A percentile compares a stretch with the other conserved stretches of the same genome.
phyloP scores from a whole-genome alignment of 2,797 vertebrate genomes.

The Takifugu ocellatus region DNA sequence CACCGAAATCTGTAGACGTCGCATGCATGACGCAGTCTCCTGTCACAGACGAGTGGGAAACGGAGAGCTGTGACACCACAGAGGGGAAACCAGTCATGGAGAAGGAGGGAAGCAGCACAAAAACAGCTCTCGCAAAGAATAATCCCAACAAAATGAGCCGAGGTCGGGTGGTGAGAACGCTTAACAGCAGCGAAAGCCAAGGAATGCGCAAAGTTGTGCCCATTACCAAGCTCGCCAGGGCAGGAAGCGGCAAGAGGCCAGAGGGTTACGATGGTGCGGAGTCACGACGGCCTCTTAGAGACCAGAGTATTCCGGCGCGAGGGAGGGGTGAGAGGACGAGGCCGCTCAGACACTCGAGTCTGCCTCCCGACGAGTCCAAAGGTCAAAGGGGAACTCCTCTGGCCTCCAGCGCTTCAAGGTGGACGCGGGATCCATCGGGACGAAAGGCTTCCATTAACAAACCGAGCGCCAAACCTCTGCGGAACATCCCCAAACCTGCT shows the following conservation, averaged over 20 bases:
- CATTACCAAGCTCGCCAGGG: conserved; percentile 79
- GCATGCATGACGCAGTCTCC: conserved; percentile 38
- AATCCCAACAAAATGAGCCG: conserved; percentile 45
- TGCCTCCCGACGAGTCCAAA: conserved; percentile 82
- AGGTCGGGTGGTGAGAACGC: conserved; percentile 69
- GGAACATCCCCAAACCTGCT: conserved; percentile 78
- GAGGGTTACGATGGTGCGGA: conserved; percentile 75
- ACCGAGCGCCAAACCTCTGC: conserved; percentile 85
- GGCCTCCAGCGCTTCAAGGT: conserved; percentile 59
- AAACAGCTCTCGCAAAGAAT: conserved; percentile 51
- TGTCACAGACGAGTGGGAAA: conserved; percentile 70
- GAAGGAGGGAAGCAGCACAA: conserved; percentile 66
- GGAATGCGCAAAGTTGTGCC: conserved; percentile 91
- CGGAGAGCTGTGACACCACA: conserved; percentile 65
- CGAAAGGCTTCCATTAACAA: conserved; percentile 79
- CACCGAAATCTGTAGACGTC: conserved; percentile 32
- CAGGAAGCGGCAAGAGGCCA: conserved; percentile 61
- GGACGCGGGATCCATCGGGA: conserved; percentile 70
- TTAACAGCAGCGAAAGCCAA: conserved; percentile 83
- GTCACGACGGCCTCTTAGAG: conserved; percentile 68
- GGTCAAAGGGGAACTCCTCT: conserved; percentile 68
- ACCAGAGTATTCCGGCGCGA: conserved; percentile 80
- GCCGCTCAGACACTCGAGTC: conserved; percentile 76
- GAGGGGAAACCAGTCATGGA: conserved; percentile 54
- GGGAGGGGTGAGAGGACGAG: conserved; percentile 75